phyloP scores from a whole-genome alignment of 1,140 invertebrate species.

The Drosophila gunungcola region DNA sequence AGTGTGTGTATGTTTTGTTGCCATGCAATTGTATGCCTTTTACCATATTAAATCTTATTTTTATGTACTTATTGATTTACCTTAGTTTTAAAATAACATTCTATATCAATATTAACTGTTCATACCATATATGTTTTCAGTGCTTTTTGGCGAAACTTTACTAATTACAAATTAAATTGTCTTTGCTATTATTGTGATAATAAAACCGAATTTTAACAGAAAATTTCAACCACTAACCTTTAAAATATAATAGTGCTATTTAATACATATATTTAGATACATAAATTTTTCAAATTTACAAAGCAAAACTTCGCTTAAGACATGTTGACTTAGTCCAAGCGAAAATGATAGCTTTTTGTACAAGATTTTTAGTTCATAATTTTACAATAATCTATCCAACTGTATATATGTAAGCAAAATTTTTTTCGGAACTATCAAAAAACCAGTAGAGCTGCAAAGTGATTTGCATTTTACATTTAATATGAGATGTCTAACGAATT shows the following conservation, averaged over 20 bases:
- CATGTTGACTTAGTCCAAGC: too few relatives aligned
- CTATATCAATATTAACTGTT: constrained; percentile 9
- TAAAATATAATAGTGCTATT: too few relatives aligned
- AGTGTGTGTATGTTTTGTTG: constrained; percentile 82
- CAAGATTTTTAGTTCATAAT: too few relatives aligned
- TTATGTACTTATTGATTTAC: constrained; percentile 24
- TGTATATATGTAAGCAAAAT: not conserved
- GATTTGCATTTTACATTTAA: not conserved
- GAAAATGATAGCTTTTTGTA: too few relatives aligned
- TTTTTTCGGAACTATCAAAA: not conserved
- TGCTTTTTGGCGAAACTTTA: not conserved
- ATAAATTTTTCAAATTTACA: too few relatives aligned
- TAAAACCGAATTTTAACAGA: too few relatives aligned
- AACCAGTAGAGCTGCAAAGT: not conserved
- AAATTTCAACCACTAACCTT: too few relatives aligned
- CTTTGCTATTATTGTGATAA: not conserved
- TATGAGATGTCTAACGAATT: not conserved
- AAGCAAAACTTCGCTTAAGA: too few relatives aligned
- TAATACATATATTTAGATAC: too few relatives aligned
- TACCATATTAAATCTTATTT: constrained; percentile 60
- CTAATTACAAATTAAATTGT: constrained; percentile 27
- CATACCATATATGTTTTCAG: not conserved
- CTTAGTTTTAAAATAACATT: not conserved
- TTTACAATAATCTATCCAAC: too few relatives aligned
- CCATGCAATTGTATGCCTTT: constrained; percentile 81